Evolutionary conservation across 2,888 invertebrate species (phyloP).

Genomic region (Leucophenga maculata): DNA sequence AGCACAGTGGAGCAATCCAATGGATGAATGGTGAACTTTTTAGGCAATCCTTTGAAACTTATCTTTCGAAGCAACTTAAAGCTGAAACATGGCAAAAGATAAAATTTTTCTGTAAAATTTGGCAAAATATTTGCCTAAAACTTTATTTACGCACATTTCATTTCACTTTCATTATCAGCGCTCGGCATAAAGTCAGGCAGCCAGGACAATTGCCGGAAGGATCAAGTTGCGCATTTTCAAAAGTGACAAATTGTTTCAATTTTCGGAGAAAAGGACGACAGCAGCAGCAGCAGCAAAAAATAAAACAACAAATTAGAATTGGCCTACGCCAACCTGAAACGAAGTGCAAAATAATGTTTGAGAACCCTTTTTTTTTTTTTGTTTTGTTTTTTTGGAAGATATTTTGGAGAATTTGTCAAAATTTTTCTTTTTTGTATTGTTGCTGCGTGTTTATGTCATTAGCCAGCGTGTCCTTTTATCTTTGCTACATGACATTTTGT

Average conservation of each 20-base stretch:
- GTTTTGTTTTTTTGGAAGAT: not conserved
- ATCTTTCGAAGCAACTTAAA: no score
- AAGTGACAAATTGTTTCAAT: conserved; percentile 26
- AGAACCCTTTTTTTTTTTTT: conserved; percentile 15
- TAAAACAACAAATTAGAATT: not conserved
- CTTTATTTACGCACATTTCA: no score
- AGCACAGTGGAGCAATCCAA: no score
- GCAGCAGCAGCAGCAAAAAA: not conserved
- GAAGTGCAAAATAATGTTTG: conserved; percentile 19
- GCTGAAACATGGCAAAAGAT: no score
- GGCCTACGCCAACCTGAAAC: conserved; percentile 13
- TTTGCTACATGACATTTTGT: conserved; percentile 19
- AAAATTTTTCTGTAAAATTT: no score
- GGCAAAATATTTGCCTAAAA: no score
- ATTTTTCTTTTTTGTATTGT: not conserved
- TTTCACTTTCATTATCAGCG: conserved; percentile 6
- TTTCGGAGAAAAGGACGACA: conserved; percentile 10
- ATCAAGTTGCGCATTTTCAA: conserved; percentile 22
- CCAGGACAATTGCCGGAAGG: conserved; percentile 19
- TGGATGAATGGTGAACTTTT: no score
- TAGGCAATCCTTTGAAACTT: no score
- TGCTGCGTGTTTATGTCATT: conserved; percentile 17
- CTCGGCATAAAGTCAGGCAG: not conserved
- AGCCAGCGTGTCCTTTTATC: conserved; percentile 24
- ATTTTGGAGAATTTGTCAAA: not conserved